A percentile compares a stretch with the other conserved stretches of the same genome.
These are phyloP conservation scores for Calliopsis andreniformis DNA, from an alignment of 1,140 invertebrate genomes.

Conservation along the genomic window DNA sequence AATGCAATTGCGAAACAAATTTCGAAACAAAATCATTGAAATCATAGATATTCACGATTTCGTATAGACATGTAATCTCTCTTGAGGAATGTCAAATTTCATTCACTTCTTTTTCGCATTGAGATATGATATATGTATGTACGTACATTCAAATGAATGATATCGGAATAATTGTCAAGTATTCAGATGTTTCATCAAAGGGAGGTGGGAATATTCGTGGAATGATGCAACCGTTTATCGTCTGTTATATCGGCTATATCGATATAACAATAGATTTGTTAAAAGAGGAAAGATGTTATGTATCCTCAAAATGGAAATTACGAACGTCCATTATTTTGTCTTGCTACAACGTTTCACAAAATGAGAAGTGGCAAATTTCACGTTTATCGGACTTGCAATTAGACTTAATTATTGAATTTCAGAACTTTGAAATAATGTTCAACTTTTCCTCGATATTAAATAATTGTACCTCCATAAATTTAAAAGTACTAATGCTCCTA, in stretches of 20 bases:
- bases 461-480: too few relatives aligned
- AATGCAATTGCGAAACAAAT: constrained; percentile 1
- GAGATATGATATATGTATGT: too few relatives aligned
- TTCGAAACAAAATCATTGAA: constrained; percentile 11
- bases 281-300: not conserved
- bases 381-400: not conserved
- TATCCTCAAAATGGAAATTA: constrained; percentile 3
- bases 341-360: not conserved
- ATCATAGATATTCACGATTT: too few relatives aligned
- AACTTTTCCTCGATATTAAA: too few relatives aligned
- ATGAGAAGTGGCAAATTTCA: not conserved
- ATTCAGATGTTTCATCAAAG: not conserved
- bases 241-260: not conserved
- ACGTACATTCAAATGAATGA: not conserved
- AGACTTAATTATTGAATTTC: too few relatives aligned
- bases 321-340: not conserved
- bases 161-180: constrained; percentile 11
- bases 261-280: constrained; percentile 2
- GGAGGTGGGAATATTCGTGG: not conserved
- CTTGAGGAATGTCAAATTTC: too few relatives aligned
- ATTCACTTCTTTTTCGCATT: too few relatives aligned
- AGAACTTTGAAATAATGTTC: too few relatives aligned
- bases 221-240: constrained; percentile 1
- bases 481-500: too few relatives aligned
- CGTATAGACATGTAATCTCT: too few relatives aligned